Conservation (phyloP, 2,888 invertebrate genomes). For the Ramazzottius varieornatus region DNA sequence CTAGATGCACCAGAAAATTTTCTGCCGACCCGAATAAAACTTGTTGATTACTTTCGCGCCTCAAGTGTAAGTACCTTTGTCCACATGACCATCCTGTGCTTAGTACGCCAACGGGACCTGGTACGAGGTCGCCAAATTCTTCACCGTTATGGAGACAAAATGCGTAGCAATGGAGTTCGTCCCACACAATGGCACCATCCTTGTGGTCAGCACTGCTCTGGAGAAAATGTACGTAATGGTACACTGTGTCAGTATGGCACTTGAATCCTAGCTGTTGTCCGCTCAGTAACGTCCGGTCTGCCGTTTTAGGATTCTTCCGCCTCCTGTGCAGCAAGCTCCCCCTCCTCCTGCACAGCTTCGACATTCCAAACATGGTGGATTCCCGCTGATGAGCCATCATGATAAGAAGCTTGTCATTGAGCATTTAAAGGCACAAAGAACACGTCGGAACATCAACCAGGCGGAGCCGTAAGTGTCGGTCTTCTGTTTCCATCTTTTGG, state of each 20-base stretch:
- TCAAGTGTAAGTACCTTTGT: too few species aligned
- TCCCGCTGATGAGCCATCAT: not conserved
- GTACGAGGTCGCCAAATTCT: not conserved
- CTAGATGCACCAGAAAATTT: too few species aligned
- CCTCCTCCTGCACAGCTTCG: not conserved
- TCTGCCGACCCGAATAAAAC: too few species aligned
- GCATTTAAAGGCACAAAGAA: not conserved
- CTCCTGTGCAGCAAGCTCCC: not conserved
- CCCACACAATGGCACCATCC: not conserved
- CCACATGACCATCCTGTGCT: not conserved
- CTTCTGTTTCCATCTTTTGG: too few species aligned
- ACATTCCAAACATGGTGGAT: not conserved
- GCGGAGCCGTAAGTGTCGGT: constrained; percentile 3
- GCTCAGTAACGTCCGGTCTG: too few species aligned
- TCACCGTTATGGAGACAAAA: not conserved
- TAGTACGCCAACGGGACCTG: not conserved
- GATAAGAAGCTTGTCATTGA: not conserved
- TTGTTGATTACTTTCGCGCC: too few species aligned
- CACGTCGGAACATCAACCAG: not conserved
- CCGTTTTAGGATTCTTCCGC: not conserved
- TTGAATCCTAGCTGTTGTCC: too few species aligned
- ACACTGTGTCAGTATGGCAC: too few species aligned
- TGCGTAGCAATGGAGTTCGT: not conserved
- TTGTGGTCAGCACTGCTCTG: not conserved
- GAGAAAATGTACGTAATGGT: not conserved